These are phyloP conservation scores for Drosophila arizonae DNA, from an alignment of 1,140 invertebrate genomes.

Conservation along the genomic window DNA sequence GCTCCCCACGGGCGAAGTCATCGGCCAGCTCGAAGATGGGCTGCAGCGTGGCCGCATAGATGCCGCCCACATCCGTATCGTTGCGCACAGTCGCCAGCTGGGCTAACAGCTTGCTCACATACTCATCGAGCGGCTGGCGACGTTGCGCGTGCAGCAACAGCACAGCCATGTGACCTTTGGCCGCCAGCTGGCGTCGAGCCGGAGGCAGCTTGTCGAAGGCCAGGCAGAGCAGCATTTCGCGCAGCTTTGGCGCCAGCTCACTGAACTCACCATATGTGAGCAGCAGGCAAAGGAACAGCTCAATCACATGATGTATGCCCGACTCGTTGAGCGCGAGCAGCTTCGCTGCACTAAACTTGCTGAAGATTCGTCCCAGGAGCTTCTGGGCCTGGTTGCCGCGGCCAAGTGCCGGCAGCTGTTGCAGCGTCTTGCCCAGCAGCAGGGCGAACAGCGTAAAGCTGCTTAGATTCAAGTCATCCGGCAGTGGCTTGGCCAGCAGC, in stretches of 20 bases:
- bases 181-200: constrained; percentile 52
- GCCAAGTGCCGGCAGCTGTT: constrained; percentile 29
- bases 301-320: constrained; percentile 80
- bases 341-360: constrained; percentile 78
- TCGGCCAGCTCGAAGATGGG: constrained; percentile 64
- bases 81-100: constrained; percentile 64
- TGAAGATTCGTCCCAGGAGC: constrained; percentile 78
- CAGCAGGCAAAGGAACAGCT: constrained; percentile 72
- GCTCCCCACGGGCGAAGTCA: constrained; percentile 68
- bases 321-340: constrained; percentile 73
- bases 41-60: constrained; percentile 52
- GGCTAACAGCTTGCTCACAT: constrained; percentile 64
- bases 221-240: constrained; percentile 69
- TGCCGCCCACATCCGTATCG: constrained; percentile 59
- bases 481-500: constrained; percentile 41
- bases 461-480: constrained; percentile 70
- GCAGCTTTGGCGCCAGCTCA: constrained; percentile 62
- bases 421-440: constrained; percentile 66
- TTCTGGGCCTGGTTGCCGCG: constrained; percentile 65
- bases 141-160: constrained; percentile 67
- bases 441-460: constrained; percentile 71
- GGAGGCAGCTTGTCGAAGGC: constrained; percentile 66
- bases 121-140: constrained; percentile 54
- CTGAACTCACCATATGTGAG: constrained; percentile 52
- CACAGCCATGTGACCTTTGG: constrained; percentile 78